Conservation (phyloP, 1,140 invertebrate genomes). For the Odontomachus brunneus region DNA sequence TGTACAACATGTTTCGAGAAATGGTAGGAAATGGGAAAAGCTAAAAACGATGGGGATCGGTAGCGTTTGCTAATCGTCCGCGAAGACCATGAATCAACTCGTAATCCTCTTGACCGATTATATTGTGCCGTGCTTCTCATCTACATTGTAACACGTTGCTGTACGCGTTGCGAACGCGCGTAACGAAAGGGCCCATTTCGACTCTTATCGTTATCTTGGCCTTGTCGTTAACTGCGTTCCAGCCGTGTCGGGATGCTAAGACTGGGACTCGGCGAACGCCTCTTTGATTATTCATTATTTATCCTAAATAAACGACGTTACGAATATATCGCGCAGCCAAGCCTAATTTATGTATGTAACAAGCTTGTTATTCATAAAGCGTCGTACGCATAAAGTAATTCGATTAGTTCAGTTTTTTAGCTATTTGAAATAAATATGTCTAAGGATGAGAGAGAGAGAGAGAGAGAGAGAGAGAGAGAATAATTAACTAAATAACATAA, state of each 20-base stretch:
- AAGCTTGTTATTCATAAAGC: background rate
- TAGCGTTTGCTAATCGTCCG: no score
- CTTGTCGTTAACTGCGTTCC: slow-evolving; percentile 18
- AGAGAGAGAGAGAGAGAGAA: no score
- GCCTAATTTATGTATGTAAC: background rate
- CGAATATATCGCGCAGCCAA: background rate
- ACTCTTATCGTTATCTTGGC: background rate
- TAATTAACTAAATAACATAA: background rate
- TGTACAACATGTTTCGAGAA: slow-evolving; percentile 17
- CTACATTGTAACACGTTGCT: no score
- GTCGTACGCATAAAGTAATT: slow-evolving; percentile 19
- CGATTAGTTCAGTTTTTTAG: slow-evolving; percentile 10
- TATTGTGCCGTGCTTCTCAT: no score
- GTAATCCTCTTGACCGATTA: no score
- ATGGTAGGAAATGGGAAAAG: background rate
- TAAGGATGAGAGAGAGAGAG: background rate
- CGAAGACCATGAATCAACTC: no score
- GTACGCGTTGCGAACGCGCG: slow-evolving; percentile 29
- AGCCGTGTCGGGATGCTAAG: slow-evolving; percentile 18
- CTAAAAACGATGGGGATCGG: background rate
- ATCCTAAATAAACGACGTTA: slow-evolving; percentile 45
- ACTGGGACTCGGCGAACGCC: slow-evolving; percentile 9
- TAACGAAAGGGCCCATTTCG: slow-evolving; percentile 37
- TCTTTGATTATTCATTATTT: no score
- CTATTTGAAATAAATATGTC: slow-evolving; percentile 49